Evolutionary conservation across 2,797 vertebrate species (phyloP).

Genomic region (Sandelia bainsii): DNA sequence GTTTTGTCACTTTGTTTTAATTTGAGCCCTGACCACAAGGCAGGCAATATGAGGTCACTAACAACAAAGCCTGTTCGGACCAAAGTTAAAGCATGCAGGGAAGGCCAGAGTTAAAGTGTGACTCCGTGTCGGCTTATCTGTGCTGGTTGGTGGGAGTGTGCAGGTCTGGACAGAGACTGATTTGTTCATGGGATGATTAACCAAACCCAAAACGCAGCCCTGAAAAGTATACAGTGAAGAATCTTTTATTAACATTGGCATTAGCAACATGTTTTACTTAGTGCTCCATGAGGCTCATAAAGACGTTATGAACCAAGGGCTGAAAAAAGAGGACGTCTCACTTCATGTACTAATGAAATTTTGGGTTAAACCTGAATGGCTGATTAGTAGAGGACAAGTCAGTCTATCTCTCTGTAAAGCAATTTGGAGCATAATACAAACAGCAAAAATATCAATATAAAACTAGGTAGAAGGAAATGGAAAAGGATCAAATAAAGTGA

Average conservation of each 20-base stretch:
- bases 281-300: neutral
- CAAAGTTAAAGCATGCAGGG: neutral
- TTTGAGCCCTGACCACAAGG: neutral
- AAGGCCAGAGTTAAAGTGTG: neutral
- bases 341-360: neutral
- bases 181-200: constrained; percentile 9
- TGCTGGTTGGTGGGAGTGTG: neutral
- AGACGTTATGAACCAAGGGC: neutral
- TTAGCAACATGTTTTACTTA: neutral
- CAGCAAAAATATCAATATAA: too few species aligned
- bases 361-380: neutral
- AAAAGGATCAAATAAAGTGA: too few species aligned
- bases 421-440: too few species aligned
- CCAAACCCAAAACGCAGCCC: neutral
- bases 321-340: neutral
- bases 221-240: neutral
- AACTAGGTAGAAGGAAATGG: too few species aligned
- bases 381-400: too few species aligned
- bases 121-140: neutral
- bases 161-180: constrained; percentile 10
- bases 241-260: neutral
- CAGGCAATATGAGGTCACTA: neutral
- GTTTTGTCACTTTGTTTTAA: constrained; percentile 1
- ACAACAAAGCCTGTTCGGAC: too few species aligned
- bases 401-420: too few species aligned